phyloP scores from a whole-genome alignment of 2,113 vertebrate genomes.

The Chlamydotis undulata region DNA sequence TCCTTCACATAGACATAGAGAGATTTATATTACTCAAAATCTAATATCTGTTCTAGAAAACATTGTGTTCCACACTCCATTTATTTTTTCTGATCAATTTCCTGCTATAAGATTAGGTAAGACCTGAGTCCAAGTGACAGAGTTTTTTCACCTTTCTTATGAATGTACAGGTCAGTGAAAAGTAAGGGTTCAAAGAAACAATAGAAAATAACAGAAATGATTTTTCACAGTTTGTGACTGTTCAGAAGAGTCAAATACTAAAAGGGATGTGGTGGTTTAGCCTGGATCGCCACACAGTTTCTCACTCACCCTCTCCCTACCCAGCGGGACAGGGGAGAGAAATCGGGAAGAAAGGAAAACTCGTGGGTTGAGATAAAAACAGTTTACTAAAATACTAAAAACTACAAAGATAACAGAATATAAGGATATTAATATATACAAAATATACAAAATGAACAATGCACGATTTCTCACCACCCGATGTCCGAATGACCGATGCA shows the following conservation, averaged over 20 bases:
- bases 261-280: neutral
- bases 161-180: neutral
- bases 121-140: neutral
- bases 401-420: no score
- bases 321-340: no score
- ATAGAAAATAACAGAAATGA: neutral
- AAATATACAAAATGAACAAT: no score
- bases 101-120: neutral
- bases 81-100: neutral
- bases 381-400: no score
- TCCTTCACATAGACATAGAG: neutral
- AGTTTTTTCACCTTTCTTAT: neutral
- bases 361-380: no score
- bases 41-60: neutral
- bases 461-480: no score
- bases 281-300: no score
- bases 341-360: no score
- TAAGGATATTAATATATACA: no score
- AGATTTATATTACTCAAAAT: neutral
- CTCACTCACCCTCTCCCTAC: no score
- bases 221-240: neutral
- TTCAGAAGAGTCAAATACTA: neutral
- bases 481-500: no score
- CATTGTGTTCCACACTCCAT: accelerated
- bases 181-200: neutral